Evolutionary conservation across 2,888 invertebrate genomes (phyloP).

Genomic region (Limnephilus rhombicus): DNA sequence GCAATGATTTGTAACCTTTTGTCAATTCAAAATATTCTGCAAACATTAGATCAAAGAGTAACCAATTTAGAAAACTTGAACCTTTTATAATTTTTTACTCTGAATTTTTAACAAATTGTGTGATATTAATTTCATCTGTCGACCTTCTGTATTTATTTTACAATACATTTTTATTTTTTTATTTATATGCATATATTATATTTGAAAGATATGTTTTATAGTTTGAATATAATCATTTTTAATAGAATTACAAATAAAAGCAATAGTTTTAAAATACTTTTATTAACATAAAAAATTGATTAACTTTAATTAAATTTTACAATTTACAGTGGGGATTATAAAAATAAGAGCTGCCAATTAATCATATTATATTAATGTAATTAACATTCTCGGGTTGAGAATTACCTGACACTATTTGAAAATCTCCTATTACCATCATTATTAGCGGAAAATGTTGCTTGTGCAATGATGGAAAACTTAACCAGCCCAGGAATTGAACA

Average conservation of each 20-base stretch:
- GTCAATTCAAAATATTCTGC: slow-evolving; percentile 78
- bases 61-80: slow-evolving; percentile 74
- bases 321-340: neutral
- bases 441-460: no score
- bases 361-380: neutral
- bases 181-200: neutral
- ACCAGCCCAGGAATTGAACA: no score
- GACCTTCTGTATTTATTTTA: neutral
- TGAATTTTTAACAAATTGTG: neutral
- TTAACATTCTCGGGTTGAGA: no score
- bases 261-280: neutral
- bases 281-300: neutral
- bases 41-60: slow-evolving; percentile 77
- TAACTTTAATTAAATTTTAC: neutral
- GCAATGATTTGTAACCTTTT: slow-evolving; percentile 78
- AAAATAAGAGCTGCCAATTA: neutral
- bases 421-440: no score
- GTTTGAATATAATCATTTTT: neutral
- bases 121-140: neutral
- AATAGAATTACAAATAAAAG: neutral
- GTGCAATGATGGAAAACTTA: no score
- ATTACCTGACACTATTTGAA: no score
- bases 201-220: neutral
- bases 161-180: neutral
- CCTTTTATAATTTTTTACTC: neutral